Percentiles rank a stretch among this genome's conserved stretches.
Evolutionary conservation across 1,140 invertebrate species (phyloP).

Genomic region (Acyrthosiphon pisum): DNA sequence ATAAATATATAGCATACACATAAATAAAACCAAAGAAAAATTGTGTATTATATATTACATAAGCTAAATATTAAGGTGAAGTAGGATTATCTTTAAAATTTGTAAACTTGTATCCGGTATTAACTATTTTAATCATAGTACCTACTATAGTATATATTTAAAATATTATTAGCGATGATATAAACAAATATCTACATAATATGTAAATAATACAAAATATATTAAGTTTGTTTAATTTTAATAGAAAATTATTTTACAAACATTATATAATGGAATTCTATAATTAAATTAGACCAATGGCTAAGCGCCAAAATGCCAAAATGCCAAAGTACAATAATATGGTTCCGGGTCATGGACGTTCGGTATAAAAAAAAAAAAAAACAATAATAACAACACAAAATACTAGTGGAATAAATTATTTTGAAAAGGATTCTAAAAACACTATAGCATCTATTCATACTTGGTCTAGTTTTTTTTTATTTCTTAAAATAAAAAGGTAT

Average conservation of each 20-base stretch:
- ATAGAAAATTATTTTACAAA: conserved; percentile 5
- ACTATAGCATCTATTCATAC: background rate
- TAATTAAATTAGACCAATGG: conserved; percentile 22
- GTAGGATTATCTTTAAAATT: background rate
- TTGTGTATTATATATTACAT: background rate
- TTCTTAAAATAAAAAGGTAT: background rate
- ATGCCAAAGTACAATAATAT: conserved; percentile 22
- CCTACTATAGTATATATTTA: background rate
- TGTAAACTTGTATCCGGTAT: background rate
- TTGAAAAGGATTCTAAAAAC: background rate
- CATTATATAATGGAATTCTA: conserved; percentile 16
- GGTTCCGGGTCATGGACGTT: conserved; percentile 32
- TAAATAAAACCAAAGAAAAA: background rate
- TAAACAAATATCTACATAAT: background rate
- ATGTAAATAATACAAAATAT: background rate
- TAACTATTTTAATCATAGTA: background rate
- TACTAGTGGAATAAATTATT: conserved; percentile 25
- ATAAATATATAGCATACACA: background rate
- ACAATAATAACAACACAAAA: background rate
- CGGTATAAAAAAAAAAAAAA: background rate
- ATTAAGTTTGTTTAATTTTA: background rate
- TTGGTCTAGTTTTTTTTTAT: background rate
- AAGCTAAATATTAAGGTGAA: background rate
- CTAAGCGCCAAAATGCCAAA: conserved; percentile 22
- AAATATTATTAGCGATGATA: background rate